Percentiles rank a stretch among this genome's conserved stretches.
These are phyloP conservation scores for Drosophila equinoxialis DNA, from an alignment of 1,140 invertebrate genomes.

Conservation along the genomic window DNA sequence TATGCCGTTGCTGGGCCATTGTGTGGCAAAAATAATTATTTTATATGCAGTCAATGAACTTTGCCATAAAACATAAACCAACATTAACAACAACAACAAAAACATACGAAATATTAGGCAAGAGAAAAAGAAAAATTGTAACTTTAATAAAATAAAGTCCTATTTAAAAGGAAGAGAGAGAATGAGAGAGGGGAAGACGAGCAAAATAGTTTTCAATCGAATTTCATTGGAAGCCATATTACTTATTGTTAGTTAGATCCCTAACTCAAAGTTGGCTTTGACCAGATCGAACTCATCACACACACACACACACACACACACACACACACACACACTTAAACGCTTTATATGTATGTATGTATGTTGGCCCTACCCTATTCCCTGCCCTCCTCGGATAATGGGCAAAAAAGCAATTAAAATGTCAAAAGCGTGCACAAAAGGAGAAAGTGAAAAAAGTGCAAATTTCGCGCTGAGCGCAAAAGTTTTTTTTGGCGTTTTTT, in stretches of 20 bases:
- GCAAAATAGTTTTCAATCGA: background rate
- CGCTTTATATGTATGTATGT: too few species aligned
- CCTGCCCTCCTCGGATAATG: constrained; percentile 51
- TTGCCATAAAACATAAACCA: constrained; percentile 8
- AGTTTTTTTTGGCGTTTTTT: constrained; percentile 17
- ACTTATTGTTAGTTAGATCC: background rate
- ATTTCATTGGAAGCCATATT: background rate
- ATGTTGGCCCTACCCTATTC: background rate
- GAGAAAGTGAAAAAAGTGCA: constrained; percentile 78
- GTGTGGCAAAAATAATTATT: constrained; percentile 36
- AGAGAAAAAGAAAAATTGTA: background rate
- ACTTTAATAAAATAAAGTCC: background rate
- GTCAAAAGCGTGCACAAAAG: constrained; percentile 80
- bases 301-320: background rate
- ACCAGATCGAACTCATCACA: background rate
- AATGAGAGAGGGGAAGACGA: background rate
- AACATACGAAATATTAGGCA: background rate
- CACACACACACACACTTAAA: background rate
- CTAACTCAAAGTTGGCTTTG: constrained; percentile 15
- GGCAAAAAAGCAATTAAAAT: constrained; percentile 78
- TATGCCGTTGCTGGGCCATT: constrained; percentile 25
- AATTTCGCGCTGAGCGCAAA: constrained; percentile 56
- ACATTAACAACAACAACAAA: background rate
- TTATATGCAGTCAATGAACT: constrained; percentile 45
- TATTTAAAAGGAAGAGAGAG: too few species aligned